phyloP scores from a whole-genome alignment of 35 echinoderm and acorn worm species.

The Patiria miniata region DNA sequence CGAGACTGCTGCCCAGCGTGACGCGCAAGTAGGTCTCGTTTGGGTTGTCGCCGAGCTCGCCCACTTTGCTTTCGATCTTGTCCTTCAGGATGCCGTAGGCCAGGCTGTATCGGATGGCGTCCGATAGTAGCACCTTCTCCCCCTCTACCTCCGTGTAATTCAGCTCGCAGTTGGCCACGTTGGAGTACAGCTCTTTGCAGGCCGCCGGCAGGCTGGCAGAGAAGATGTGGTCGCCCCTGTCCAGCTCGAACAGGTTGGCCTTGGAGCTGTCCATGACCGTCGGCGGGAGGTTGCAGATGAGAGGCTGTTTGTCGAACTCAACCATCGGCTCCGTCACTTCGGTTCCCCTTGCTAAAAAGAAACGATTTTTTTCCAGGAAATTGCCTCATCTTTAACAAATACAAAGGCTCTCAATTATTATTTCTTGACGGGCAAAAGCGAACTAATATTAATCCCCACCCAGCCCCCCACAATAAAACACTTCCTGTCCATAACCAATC shows the following conservation, averaged over 20 bases:
- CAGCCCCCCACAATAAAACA: too few species aligned
- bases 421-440: too few species aligned
- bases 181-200: slow-evolving; percentile 27
- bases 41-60: background rate
- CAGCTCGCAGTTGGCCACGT: slow-evolving; percentile 8
- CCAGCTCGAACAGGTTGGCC: slow-evolving; percentile 39
- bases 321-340: background rate
- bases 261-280: slow-evolving; percentile 45
- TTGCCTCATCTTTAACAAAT: too few species aligned
- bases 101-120: slow-evolving; percentile 54
- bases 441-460: too few species aligned
- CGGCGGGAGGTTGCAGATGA: slow-evolving; percentile 33
- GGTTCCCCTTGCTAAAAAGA: background rate
- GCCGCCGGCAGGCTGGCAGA: slow-evolving; percentile 39
- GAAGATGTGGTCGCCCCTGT: slow-evolving; percentile 25
- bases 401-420: too few species aligned
- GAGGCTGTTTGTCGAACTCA: slow-evolving; percentile 15
- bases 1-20: slow-evolving; percentile 30
- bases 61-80: slow-evolving; percentile 24
- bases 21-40: slow-evolving; percentile 33
- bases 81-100: background rate
- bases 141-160: background rate
- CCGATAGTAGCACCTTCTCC: background rate
- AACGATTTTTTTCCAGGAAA: too few species aligned
- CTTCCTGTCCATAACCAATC: too few species aligned